Conservation (phyloP, 2,797 vertebrate species). For the Mormyrops boulengeri region DNA sequence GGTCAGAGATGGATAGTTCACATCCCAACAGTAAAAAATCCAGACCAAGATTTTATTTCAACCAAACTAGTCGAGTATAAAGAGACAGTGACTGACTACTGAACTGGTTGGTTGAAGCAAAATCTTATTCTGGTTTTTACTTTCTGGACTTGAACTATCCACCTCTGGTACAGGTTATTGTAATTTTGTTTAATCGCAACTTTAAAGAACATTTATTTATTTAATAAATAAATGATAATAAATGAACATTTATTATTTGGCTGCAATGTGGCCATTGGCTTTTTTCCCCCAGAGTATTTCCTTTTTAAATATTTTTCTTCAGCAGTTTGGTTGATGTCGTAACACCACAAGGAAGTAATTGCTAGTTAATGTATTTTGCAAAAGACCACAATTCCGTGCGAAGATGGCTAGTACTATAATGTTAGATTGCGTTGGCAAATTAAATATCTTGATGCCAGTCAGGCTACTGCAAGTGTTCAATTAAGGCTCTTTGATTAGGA, state of each 20-base stretch:
- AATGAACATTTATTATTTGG: neutral
- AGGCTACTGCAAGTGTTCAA: neutral
- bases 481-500: neutral
- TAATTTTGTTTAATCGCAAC: neutral
- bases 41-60: neutral
- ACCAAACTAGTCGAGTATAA: neutral
- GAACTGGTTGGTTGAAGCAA: neutral
- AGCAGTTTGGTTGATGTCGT: neutral
- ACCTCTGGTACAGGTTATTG: neutral
- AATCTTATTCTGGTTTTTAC: neutral
- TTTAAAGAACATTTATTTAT: neutral
- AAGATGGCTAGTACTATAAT: neutral
- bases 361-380: neutral
- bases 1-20: neutral
- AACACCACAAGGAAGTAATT: neutral
- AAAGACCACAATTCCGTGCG: neutral
- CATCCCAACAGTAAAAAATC: neutral
- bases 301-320: neutral
- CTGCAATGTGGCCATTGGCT: neutral
- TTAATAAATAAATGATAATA: neutral
- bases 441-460: neutral
- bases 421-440: neutral
- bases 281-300: neutral
- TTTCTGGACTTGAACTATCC: neutral
- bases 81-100: neutral